Base-by-base conservation (phyloP, 2,888 invertebrate species). In the Polydrusus tereticollis region DNA sequence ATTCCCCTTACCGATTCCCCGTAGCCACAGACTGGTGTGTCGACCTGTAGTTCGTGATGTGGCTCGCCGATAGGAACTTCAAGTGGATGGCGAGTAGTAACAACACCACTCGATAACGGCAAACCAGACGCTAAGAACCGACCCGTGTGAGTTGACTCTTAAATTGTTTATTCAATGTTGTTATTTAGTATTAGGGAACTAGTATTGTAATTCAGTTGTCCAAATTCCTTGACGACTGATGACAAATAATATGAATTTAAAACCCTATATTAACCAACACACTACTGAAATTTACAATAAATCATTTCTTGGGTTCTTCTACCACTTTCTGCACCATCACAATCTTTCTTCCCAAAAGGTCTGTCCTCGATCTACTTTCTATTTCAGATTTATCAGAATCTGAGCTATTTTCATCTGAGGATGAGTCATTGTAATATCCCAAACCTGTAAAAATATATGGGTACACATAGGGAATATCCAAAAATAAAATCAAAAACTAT, bases 381-480 rank as follows among this genome's bases (percentile, higher is more conserved):
- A 63, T 69, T 47, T 80, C 81, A n/a, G 76, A 74, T 45, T 93
- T 93, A 23, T 90, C 89, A 73, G 91, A 92, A 16, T 78, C 78
- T 0, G 92, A 91, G 81, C 92, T 93, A 62, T 90, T 85, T 67
- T 89, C 89, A 77, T 88, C 88, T 74, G 89, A 89, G 77, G 89
- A 93, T 0, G 94, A 92, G 72, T 92, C 91, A 0, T 90, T 90
- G 79, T 94, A 96, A 74, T 90, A 90, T 0, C 94, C 95, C 63
- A 97, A 88, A 0, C 72, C 72, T 72, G 18, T 33, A 65, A 68
- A 36, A 29, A 16, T 20, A 43, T 26, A 26, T 6, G 18, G 3
- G 7, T 7, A 4, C 47, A 45, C 26, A 29, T 18, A 18, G 18
- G n/a, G 14, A n/a, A n/a, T n/a, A n/a, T n/a, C n/a, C n/a, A n/a